These are phyloP conservation scores for Damaliscus lunatus DNA, from an alignment of 2,113 vertebrate species.

Conservation along the genomic window DNA sequence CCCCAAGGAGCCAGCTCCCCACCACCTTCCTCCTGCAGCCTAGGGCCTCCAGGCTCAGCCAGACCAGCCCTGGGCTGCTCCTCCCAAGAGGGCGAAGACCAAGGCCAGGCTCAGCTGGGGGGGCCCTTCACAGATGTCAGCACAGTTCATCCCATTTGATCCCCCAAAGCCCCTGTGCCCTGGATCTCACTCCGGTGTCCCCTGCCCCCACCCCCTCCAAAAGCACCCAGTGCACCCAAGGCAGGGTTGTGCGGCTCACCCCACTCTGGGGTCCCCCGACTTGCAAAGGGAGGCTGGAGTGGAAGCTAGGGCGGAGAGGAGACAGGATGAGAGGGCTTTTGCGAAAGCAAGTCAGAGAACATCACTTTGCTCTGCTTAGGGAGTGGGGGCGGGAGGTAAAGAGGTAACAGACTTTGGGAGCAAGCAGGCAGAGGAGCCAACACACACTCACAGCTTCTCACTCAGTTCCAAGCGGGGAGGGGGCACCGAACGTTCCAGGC, in stretches of 20 bases:
- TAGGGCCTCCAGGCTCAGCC: background rate
- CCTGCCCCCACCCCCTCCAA: background rate
- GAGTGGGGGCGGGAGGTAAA: too few relatives aligned
- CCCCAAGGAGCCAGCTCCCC: background rate
- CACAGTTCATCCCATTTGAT: background rate
- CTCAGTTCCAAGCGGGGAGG: rapidly evolving
- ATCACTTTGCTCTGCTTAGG: background rate
- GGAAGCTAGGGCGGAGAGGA: background rate
- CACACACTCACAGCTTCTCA: background rate
- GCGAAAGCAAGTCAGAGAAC: too few relatives aligned
- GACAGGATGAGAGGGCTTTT: background rate
- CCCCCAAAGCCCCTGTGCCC: background rate
- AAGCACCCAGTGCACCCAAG: background rate
- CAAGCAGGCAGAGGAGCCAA: background rate
- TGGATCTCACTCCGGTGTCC: rapidly evolving
- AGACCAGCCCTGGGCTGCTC: background rate
- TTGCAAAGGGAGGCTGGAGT: background rate
- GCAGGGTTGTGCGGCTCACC: rapidly evolving
- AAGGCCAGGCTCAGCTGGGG: too few relatives aligned
- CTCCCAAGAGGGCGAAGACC: background rate
- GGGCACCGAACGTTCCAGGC: background rate
- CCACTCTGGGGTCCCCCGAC: background rate
- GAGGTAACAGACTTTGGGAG: background rate
- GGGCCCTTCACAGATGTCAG: background rate
- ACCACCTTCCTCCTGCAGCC: background rate